Evolutionary conservation across 2,888 invertebrate species (phyloP).

Genomic region (Carcina quercana): DNA sequence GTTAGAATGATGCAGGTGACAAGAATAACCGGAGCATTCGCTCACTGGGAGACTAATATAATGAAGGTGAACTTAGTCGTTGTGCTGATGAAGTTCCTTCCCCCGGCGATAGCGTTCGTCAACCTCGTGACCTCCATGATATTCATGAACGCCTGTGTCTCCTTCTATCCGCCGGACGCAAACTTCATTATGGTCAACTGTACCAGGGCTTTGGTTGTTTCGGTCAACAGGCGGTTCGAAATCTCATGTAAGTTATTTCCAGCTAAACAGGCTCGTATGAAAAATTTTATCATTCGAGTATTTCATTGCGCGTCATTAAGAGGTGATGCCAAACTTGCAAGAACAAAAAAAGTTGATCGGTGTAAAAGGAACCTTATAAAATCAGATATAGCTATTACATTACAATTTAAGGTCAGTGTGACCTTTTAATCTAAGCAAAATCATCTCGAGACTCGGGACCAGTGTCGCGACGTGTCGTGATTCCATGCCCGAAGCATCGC

Average conservation of each 20-base stretch:
- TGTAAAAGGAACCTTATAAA: no score
- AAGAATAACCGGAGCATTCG: constrained; percentile 50
- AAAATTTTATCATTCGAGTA: not conserved
- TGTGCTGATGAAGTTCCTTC: constrained; percentile 52
- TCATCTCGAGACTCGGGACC: no score
- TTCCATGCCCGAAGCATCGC: no score
- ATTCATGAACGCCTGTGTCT: constrained; percentile 40
- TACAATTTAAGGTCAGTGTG: no score
- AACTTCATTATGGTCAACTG: constrained; percentile 41
- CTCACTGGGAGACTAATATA: constrained; percentile 56
- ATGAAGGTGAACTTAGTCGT: constrained; percentile 50
- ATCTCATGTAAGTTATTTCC: constrained; percentile 31
- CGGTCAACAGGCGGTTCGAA: constrained; percentile 20
- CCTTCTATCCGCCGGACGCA: constrained; percentile 22
- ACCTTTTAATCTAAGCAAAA: no score
- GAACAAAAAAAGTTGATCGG: no score
- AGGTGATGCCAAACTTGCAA: no score
- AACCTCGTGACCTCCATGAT: constrained; percentile 53
- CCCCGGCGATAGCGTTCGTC: constrained; percentile 47
- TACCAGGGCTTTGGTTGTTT: constrained; percentile 30
- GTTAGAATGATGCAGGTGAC: constrained; percentile 53
- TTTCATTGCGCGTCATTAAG: no score
- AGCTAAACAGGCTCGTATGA: not conserved
- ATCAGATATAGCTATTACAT: no score
- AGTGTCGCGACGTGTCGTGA: no score